These are phyloP conservation scores for Piprites chloris DNA, from an alignment of 2,113 vertebrate genomes.

Conservation along the genomic window DNA sequence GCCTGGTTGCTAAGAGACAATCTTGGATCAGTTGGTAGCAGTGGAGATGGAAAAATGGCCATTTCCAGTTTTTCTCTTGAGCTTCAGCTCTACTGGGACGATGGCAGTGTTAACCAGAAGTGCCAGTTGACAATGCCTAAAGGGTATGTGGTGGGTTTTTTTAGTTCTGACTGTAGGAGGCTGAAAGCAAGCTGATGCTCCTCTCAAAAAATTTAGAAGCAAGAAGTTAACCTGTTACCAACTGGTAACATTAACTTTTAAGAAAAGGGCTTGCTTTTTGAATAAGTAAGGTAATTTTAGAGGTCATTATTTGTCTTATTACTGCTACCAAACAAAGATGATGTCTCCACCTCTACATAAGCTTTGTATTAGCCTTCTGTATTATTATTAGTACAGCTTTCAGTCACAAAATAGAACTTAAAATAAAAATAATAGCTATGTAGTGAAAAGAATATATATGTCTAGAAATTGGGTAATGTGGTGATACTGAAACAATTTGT, in stretches of 20 bases:
- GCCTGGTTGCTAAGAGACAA: neutral
- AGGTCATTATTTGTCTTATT: neutral
- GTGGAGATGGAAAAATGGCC: neutral
- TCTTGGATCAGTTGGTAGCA: neutral
- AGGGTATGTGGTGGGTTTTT: neutral
- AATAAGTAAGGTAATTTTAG: neutral
- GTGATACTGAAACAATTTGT: neutral
- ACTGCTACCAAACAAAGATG: neutral
- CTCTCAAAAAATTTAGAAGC: neutral
- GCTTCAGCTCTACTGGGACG: neutral
- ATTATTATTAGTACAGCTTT: neutral
- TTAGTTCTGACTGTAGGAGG: neutral
- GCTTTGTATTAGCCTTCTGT: neutral
- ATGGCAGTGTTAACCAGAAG: neutral
- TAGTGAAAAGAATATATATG: neutral
- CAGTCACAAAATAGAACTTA: neutral
- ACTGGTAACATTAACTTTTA: neutral
- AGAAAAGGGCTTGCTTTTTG: neutral
- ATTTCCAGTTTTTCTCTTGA: neutral
- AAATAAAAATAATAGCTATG: neutral
- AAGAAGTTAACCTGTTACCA: neutral
- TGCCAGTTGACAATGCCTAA: neutral
- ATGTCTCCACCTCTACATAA: neutral
- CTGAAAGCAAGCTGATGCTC: neutral
- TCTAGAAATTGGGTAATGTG: neutral